phyloP scores from a whole-genome alignment of 30 jellyfish, hydroid and myxozoan genomes.

The Aurelia aurita complex sp. Pacific region DNA sequence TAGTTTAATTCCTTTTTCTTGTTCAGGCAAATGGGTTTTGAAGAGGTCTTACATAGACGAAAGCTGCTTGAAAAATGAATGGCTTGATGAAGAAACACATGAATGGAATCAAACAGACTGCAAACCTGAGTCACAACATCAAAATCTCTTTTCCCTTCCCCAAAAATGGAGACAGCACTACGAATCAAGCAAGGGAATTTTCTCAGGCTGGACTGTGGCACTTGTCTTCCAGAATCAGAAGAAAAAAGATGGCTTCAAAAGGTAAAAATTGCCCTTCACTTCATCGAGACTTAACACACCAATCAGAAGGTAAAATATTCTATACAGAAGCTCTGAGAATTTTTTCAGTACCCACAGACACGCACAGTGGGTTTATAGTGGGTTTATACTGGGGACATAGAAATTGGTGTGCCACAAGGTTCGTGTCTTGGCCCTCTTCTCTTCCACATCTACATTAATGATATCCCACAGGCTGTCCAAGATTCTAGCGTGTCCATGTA shows the following conservation, averaged over 20 bases:
- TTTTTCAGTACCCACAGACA: too few species aligned
- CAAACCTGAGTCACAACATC: neutral
- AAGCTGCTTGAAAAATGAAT: constrained; percentile 40
- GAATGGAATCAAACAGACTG: constrained; percentile 57
- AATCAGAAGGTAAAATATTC: too few species aligned
- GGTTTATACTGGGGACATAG: too few species aligned
- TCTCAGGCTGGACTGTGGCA: constrained; percentile 58
- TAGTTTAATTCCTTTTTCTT: neutral
- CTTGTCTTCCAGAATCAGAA: constrained; percentile 14
- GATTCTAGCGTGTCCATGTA: too few species aligned
- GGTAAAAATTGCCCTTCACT: constrained; percentile 23
- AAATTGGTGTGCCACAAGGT: too few species aligned
- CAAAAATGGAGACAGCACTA: constrained; percentile 41
- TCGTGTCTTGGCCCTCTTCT: too few species aligned
- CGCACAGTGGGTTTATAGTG: too few species aligned
- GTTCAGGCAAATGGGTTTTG: constrained; percentile 71
- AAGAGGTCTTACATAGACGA: constrained; percentile 53
- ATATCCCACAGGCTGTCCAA: too few species aligned
- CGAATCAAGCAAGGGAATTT: constrained; percentile 33
- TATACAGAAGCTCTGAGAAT: too few species aligned
- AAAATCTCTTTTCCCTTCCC: constrained; percentile 53
- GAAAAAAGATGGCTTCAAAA: constrained; percentile 50
- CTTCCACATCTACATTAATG: too few species aligned
- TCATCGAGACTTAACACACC: too few species aligned
- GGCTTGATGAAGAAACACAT: constrained; percentile 72